These are phyloP conservation scores for Drosophila baimaii DNA, from an alignment of 1,140 invertebrate species.

Conservation along the genomic window DNA sequence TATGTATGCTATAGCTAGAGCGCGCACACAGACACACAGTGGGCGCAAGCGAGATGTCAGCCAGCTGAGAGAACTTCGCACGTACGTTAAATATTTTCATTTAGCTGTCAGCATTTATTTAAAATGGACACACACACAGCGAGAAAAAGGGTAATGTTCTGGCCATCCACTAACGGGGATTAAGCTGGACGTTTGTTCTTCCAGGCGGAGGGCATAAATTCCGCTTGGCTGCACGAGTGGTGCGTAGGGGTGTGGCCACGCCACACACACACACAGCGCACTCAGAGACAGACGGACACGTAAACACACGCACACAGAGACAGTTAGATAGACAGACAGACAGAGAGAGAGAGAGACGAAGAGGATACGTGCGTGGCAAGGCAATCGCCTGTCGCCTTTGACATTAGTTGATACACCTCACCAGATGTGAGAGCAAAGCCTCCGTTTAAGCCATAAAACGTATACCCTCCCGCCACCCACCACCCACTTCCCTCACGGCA, in stretches of 20 bases:
- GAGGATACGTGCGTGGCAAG: conserved; percentile 25
- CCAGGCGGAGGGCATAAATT: conserved; percentile 29
- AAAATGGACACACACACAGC: conserved; percentile 56
- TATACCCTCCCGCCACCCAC: neutral
- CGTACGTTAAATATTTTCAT: conserved; percentile 80
- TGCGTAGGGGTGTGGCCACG: conserved; percentile 33
- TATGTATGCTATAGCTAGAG: no score
- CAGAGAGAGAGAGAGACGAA: conserved; percentile 1
- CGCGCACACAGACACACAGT: neutral
- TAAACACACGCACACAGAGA: conserved; percentile 1
- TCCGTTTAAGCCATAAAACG: conserved; percentile 34
- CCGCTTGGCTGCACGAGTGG: conserved; percentile 36
- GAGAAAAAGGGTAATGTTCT: conserved; percentile 17
- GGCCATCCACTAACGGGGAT: conserved; percentile 3
- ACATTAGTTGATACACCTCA: conserved; percentile 56
- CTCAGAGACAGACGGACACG: conserved; percentile 4
- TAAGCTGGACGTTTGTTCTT: conserved; percentile 2
- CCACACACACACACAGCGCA: neutral
- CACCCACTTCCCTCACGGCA: neutral
- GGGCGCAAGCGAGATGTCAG: conserved; percentile 46
- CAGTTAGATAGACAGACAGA: conserved; percentile 13
- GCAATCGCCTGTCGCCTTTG: conserved; percentile 45
- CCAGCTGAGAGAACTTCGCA: conserved; percentile 55
- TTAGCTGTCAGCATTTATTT: conserved; percentile 78
- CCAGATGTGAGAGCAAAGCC: conserved; percentile 37